Base-by-base conservation (phyloP, 2,113 vertebrate genomes). In the Lethenteron reissneri region DNA sequence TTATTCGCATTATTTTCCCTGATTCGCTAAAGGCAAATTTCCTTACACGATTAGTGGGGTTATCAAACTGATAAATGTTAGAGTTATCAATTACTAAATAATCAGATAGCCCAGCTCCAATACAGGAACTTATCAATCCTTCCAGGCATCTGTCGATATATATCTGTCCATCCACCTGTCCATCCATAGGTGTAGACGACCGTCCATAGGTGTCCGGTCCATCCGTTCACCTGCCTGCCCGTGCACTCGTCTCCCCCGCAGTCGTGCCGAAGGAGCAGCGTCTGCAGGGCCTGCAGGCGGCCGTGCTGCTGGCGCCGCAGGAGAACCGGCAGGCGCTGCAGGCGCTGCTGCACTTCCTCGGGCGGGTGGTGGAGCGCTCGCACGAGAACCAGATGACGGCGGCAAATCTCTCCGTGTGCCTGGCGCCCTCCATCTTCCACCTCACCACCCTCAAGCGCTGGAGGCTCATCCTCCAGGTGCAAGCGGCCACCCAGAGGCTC, bases 361-460 rank as follows among this genome's bases (percentile, higher is more conserved):
- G 85, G 1, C 87, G 88, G 74, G 85, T 88, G 0, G 85, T 86
- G 69, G 78, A 82, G 74, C 86, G 80, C 0, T 85, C 84, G 0
- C 78, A 87, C 74, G 84, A 84, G 74, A 90, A 89, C 81, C 87
- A 90, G 79, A 90, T 89, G 87, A 88, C 86, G 0, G 84, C 86
- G 0, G 83, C 86, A 4, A 90, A 84, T 79, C 77, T 90, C 75
- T 86, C 87, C 0, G 85, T 90, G 74, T 90, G 87, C 76, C 80
- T 90, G 71, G 87, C 87, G 2, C 87, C 87, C 2, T 90, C 86
- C 60, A 77, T 90, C 74, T 88, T 90, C 76, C 87, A 90, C 73
- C 87, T 90, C 71, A 89, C 86, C 0, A 71, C 85, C 69, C 85
- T 83, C 75, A 87, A 84, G 78, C 87, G 86, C 77, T n/a, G 85